A percentile compares a stretch with the other conserved stretches of the same genome.
Evolutionary conservation across 1,140 invertebrate genomes (phyloP).

Genomic region (Halesus radiatus): DNA sequence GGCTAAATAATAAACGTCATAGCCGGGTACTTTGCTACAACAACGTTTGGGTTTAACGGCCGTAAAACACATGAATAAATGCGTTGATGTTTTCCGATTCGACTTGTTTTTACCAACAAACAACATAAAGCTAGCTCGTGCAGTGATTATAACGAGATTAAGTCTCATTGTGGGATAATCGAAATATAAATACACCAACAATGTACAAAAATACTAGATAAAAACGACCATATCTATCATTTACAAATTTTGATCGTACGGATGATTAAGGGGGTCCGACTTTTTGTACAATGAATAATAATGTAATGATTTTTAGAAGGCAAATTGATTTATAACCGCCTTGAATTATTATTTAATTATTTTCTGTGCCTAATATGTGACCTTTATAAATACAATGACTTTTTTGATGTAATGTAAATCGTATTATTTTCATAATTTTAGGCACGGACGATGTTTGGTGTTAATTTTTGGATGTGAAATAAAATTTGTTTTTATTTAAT

Average conservation of each 20-base stretch:
- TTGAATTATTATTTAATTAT: slow-evolving; percentile 2
- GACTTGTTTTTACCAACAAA: background rate
- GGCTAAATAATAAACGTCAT: slow-evolving; percentile 13
- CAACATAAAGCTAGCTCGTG: background rate
- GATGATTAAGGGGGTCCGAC: background rate
- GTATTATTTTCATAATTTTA: no score
- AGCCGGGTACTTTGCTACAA: background rate
- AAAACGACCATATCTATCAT: background rate
- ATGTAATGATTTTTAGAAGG: background rate
- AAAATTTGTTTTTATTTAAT: no score
- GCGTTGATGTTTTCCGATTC: slow-evolving; percentile 17
- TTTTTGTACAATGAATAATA: background rate
- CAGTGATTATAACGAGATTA: slow-evolving; percentile 34
- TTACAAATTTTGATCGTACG: background rate
- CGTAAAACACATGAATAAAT: background rate
- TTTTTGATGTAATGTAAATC: no score
- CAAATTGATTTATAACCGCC: background rate
- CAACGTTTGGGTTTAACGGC: background rate
- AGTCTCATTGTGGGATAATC: slow-evolving; percentile 22
- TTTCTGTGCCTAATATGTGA: no score
- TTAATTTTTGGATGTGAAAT: no score
- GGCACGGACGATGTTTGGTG: no score
- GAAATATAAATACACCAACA: slow-evolving; percentile 25
- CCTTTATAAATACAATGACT: no score
- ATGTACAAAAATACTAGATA: background rate